These are phyloP conservation scores for Pluvialis apricaria DNA, from an alignment of 2,113 vertebrate genomes.

Conservation along the genomic window DNA sequence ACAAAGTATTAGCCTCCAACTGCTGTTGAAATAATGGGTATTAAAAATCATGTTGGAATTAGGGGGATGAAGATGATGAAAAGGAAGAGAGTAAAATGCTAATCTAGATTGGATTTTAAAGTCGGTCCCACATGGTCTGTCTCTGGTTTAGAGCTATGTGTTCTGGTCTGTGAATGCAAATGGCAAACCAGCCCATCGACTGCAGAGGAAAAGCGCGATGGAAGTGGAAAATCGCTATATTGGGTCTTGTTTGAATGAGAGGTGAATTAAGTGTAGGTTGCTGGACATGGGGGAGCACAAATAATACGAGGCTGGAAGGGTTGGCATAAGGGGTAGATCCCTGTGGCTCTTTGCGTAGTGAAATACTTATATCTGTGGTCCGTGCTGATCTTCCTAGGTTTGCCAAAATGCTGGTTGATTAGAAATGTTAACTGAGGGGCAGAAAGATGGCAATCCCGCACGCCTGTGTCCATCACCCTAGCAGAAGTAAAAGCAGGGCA, in stretches of 20 bases:
- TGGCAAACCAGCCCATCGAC: rapidly evolving
- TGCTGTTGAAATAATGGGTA: conserved; percentile 21
- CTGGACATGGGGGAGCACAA: not conserved
- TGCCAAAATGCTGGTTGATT: not conserved
- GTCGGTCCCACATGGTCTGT: not conserved
- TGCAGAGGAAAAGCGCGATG: not conserved
- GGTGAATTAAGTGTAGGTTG: not conserved
- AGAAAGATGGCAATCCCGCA: rapidly evolving
- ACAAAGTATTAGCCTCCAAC: not conserved
- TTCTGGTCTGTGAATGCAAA: not conserved
- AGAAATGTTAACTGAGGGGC: not conserved
- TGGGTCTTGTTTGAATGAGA: not conserved
- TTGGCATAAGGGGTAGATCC: not conserved
- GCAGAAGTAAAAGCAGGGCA: not conserved
- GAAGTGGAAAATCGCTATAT: not conserved
- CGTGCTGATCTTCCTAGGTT: not conserved
- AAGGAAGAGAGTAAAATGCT: not conserved
- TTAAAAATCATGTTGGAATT: conserved; percentile 32
- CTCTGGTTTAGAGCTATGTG: not conserved
- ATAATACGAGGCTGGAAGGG: not conserved
- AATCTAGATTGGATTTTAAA: not conserved
- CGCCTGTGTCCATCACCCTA: not conserved
- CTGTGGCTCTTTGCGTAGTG: not conserved
- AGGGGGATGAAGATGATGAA: not conserved
- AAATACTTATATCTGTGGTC: not conserved